Percentiles rank a stretch among this genome's conserved stretches.
Evolutionary conservation across 2,888 invertebrate species (phyloP).

Genomic region (Melanotus villosus): DNA sequence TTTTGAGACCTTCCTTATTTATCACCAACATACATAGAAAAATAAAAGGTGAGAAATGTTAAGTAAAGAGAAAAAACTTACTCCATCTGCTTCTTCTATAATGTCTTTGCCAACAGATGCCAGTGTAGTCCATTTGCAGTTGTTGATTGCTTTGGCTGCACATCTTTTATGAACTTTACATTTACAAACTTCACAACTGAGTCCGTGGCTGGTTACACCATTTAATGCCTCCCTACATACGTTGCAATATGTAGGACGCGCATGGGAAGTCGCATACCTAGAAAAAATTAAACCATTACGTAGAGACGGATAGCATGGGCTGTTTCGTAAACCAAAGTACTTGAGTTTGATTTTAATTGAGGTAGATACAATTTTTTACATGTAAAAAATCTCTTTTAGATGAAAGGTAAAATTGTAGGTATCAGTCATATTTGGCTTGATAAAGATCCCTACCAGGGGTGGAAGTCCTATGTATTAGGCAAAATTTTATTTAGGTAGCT

Average conservation of each 20-base stretch:
- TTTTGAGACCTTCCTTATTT: no score
- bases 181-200: slow-evolving; percentile 98
- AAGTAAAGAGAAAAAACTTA: slow-evolving; percentile 66
- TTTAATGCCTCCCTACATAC: slow-evolving; percentile 94
- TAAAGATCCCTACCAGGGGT: no score
- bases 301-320: no score
- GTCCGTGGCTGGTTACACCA: slow-evolving; percentile 95
- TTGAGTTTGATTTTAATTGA: no score
- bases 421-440: no score
- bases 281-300: no score
- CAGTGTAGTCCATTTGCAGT: slow-evolving; percentile 98
- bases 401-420: no score
- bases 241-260: slow-evolving; percentile 96
- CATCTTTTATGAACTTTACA: slow-evolving; percentile 97
- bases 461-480: no score
- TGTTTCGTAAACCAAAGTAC: no score
- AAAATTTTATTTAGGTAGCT: no score
- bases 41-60: background rate
- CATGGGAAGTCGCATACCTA: slow-evolving; percentile 92
- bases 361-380: no score
- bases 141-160: slow-evolving; percentile 91
- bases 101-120: slow-evolving; percentile 96
- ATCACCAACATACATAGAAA: background rate
- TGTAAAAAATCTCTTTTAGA: no score
- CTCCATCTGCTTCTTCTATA: slow-evolving; percentile 93